Evolutionary conservation across 2,888 invertebrate species (phyloP), one percentile per base, ranked within the genome.

Genomic region (Pherbina coryleti): DNA sequence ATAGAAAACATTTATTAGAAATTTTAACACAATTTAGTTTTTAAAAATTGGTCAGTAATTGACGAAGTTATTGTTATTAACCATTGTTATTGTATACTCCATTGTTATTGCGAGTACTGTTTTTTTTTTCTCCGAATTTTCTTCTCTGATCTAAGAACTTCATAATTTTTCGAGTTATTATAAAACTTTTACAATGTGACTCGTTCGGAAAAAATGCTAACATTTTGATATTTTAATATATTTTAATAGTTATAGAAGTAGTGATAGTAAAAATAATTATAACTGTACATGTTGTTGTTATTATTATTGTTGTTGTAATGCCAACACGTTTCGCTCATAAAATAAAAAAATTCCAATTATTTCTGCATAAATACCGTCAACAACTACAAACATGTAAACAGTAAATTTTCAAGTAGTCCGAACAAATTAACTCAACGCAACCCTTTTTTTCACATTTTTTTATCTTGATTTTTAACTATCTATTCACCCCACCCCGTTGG

Each of bases 381-480:
- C 51, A 69, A 51, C 69, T 19, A 51, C 14, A 69, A 60, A 28
- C 22, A 64, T 34, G 9, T 19, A 34, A 34, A 19, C 64, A 64
- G 28, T 37, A 64, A 64, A 64, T 64, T 62, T 31, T 62, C 31
- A 34, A n/a, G 28, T 34, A 37, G 64, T 64, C 14, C 5, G 25
- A 69, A 69, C 28, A 51, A 69, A 69, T 69, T 69, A 69, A 44
- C 67, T 44, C 37, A 34, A 44, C 37, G 67, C 67, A 22, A 67
- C n/a, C 67, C 37, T 19, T 67, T 19, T 66, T 5, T 55, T 55
- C 8, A 19, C n/a, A n/a, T n/a, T 55, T 55, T 55, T 55, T 55
- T 11, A 53, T 53, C 19, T 53, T 53, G n/a, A 3, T 17, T 55
- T 55, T n/a, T 55, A n/a, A 22, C 22, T 44, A 44, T 44, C 44